These are phyloP conservation scores for Peromyscus melanophrys DNA, from an alignment of 2,797 vertebrate genomes.

Conservation along the genomic window DNA sequence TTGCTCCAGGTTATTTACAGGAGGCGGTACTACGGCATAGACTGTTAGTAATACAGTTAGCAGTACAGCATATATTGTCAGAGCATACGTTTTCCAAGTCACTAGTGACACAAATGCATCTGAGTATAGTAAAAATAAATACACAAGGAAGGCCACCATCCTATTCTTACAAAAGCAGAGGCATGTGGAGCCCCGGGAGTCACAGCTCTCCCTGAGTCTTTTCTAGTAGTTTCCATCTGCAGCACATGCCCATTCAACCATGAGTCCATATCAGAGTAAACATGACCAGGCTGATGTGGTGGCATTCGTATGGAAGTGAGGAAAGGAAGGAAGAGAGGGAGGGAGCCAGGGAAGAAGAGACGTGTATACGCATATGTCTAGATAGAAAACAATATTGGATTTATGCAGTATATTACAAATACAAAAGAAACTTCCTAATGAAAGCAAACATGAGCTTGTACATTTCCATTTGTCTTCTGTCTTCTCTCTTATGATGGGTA, in stretches of 20 bases:
- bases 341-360: not conserved
- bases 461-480: not conserved
- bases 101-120: not conserved
- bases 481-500: constrained; percentile 52
- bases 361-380: not conserved
- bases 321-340: not conserved
- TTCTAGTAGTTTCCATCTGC: not conserved
- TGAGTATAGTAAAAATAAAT: constrained; percentile 53
- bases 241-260: not conserved
- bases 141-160: not conserved
- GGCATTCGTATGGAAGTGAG: not conserved
- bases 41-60: constrained; percentile 63
- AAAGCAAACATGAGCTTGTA: not conserved
- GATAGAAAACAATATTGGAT: not conserved
- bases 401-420: not conserved
- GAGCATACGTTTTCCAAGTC: constrained; percentile 55
- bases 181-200: constrained; percentile 59
- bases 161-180: constrained; percentile 50
- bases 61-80: not conserved
- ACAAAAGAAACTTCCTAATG: not conserved
- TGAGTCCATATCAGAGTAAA: constrained; percentile 32
- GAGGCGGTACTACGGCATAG: not conserved
- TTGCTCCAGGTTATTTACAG: constrained; percentile 10
- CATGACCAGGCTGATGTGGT: not conserved
- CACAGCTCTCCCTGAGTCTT: not conserved